Conservation (phyloP, 2,113 vertebrate species). For the Porphyrio hochstetteri region DNA sequence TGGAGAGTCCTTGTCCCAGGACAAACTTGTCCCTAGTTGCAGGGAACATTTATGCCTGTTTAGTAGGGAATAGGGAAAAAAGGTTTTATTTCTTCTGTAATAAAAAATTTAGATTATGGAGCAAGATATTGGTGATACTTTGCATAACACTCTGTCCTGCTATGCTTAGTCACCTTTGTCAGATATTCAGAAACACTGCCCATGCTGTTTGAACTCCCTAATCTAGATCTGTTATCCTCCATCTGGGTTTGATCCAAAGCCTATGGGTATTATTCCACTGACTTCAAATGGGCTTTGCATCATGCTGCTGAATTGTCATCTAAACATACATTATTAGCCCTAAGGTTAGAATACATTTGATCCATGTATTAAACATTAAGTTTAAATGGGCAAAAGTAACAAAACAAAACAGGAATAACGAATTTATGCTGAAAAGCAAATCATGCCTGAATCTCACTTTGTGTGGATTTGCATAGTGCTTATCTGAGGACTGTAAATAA, state of each 20-base stretch:
- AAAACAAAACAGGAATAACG: neutral
- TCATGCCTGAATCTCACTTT: neutral
- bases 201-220: neutral
- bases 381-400: neutral
- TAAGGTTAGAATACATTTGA: neutral
- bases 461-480: neutral
- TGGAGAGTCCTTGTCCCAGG: neutral
- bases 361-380: neutral
- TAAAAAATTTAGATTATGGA: neutral
- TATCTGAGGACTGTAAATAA: neutral
- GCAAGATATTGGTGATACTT: neutral
- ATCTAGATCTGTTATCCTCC: neutral
- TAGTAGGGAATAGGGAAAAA: neutral
- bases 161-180: neutral
- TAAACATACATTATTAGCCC: accelerated
- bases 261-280: neutral
- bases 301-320: neutral
- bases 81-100: neutral
- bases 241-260: neutral
- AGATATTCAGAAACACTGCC: neutral
- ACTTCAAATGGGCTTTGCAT: neutral
- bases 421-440: neutral
- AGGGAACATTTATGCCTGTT: neutral
- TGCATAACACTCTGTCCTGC: neutral
- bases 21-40: neutral